Evolutionary conservation across 1,140 invertebrate genomes (phyloP).

Genomic region (Marisa cornuarietis): DNA sequence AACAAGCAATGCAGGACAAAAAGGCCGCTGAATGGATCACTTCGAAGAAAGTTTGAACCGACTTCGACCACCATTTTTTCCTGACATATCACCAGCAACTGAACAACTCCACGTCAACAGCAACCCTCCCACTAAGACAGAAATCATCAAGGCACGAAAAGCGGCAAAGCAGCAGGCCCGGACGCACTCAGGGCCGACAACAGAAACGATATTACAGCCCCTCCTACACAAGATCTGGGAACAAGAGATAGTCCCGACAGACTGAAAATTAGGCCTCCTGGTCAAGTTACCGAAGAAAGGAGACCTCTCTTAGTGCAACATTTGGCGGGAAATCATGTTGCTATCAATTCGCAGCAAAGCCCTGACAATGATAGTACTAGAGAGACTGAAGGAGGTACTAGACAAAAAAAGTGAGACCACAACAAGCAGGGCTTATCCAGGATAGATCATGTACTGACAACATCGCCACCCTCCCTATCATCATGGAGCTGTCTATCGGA

Average conservation of each 20-base stretch:
- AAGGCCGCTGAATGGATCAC: too few relatives aligned
- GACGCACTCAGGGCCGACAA: conserved; percentile 27
- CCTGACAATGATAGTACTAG: conserved; percentile 24
- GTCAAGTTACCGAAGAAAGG: conserved; percentile 34
- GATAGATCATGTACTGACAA: conserved; percentile 38
- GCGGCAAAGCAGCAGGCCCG: too few relatives aligned
- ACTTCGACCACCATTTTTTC: too few relatives aligned
- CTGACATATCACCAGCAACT: too few relatives aligned
- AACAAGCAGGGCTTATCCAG: conserved; percentile 28
- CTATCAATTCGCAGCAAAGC: conserved; percentile 38
- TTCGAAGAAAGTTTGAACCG: too few relatives aligned
- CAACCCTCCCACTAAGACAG: too few relatives aligned
- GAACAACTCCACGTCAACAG: too few relatives aligned
- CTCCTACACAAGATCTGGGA: conserved; percentile 28
- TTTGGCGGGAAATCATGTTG: conserved; percentile 36
- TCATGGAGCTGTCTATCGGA: conserved; percentile 50
- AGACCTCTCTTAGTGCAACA: conserved; percentile 19
- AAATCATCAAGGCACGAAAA: too few relatives aligned
- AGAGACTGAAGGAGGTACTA: conserved; percentile 21
- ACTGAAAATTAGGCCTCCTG: conserved; percentile 26
- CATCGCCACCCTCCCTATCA: conserved; percentile 35
- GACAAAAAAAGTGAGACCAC: too few relatives aligned
- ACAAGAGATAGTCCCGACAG: conserved; percentile 15
- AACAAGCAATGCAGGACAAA: too few relatives aligned
- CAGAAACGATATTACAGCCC: conserved; percentile 13